Conservation (phyloP, 2,113 vertebrate species). For the Psephotus haematonotus region DNA sequence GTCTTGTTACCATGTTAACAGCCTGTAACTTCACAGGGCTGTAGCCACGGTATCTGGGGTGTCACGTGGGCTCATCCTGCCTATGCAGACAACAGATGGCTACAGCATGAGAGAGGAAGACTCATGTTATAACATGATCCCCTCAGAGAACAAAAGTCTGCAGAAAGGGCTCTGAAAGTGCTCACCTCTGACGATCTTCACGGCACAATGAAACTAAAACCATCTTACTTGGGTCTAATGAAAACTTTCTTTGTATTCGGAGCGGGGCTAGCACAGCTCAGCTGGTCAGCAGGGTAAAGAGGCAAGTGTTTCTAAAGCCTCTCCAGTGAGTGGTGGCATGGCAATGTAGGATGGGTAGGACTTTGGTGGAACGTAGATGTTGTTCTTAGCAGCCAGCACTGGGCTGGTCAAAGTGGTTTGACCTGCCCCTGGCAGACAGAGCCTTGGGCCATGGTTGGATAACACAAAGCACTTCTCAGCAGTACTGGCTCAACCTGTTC, state of each 20-base stretch:
- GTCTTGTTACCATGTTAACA: slow-evolving; percentile 26
- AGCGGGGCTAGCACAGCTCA: background rate
- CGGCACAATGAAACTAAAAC: background rate
- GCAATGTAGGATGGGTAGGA: background rate
- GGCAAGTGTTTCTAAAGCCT: background rate
- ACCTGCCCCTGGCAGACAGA: slow-evolving; percentile 38
- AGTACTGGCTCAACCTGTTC: slow-evolving; percentile 34
- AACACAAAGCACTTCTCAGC: background rate
- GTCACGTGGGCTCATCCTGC: slow-evolving; percentile 26
- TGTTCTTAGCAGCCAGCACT: background rate
- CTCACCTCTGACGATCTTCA: background rate
- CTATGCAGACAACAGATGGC: slow-evolving; percentile 15
- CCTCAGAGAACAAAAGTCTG: background rate
- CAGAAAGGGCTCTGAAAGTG: background rate
- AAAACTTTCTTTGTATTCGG: background rate
- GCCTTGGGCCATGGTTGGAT: slow-evolving; percentile 54
- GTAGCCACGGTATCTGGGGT: background rate
- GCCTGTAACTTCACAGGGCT: slow-evolving; percentile 17
- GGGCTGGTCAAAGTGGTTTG: slow-evolving; percentile 46
- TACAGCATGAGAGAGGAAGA: background rate
- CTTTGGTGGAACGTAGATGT: background rate
- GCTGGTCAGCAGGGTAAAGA: background rate
- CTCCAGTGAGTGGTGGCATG: fast-evolving
- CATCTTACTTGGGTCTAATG: fast-evolving
- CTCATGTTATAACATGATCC: slow-evolving; percentile 44